Conservation (phyloP, 2,888 invertebrate genomes). For the Abrostola tripartita region DNA sequence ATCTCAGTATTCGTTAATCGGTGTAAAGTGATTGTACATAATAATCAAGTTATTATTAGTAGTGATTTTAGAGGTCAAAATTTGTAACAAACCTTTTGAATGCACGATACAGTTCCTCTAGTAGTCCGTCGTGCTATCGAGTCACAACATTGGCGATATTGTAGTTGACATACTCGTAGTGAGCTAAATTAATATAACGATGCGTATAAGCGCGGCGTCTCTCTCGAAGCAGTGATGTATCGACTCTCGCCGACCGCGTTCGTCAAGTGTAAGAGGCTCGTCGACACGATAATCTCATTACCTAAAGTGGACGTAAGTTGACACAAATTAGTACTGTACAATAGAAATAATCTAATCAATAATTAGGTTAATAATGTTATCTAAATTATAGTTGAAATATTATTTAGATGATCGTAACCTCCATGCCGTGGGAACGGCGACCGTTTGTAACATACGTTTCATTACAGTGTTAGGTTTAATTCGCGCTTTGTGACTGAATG, state of each 20-base stretch:
- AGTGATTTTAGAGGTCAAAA: slow-evolving; percentile 77
- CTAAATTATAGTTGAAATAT: slow-evolving; percentile 73
- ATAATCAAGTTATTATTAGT: slow-evolving; percentile 67
- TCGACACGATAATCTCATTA: slow-evolving; percentile 70
- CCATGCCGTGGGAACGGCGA: slow-evolving; percentile 59
- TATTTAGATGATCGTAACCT: slow-evolving; percentile 62
- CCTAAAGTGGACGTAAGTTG: slow-evolving; percentile 71
- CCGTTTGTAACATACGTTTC: slow-evolving; percentile 76
- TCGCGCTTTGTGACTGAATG: slow-evolving; percentile 88
- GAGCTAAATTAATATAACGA: slow-evolving; percentile 53
- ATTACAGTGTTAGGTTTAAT: slow-evolving; percentile 73
- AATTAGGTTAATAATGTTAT: slow-evolving; percentile 75
- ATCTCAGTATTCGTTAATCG: slow-evolving; percentile 67
- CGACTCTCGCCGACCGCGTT: slow-evolving; percentile 75
- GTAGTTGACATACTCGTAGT: slow-evolving; percentile 61
- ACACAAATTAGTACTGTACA: slow-evolving; percentile 75
- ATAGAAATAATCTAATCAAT: slow-evolving; percentile 76
- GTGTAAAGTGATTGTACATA: slow-evolving; percentile 74
- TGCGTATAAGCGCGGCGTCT: slow-evolving; percentile 66
- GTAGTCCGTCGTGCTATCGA: slow-evolving; percentile 85
- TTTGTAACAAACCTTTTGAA: slow-evolving; percentile 80
- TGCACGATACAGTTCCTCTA: slow-evolving; percentile 88
- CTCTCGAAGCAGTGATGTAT: slow-evolving; percentile 69
- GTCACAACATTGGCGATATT: slow-evolving; percentile 74
- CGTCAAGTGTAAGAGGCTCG: slow-evolving; percentile 72